Evolutionary conservation across 2,888 invertebrate genomes (phyloP), one percentile per base, ranked within the genome.

Genomic region (Andrena bicolor): DNA sequence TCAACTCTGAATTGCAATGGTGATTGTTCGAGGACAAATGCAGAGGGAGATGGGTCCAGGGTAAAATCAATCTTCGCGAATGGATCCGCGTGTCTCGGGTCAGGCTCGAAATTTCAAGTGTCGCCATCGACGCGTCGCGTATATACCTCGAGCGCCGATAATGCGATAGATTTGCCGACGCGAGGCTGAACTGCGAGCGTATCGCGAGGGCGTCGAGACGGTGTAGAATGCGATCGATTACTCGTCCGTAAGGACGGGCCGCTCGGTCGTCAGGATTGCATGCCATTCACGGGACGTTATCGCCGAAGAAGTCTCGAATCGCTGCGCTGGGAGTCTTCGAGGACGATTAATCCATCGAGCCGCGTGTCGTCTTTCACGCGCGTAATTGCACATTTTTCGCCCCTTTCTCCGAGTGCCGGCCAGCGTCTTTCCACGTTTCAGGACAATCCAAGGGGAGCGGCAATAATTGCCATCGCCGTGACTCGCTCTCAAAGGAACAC

Each of bases 151-250:
- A 70, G 53, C 65, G 30, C 56, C 70, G 75, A 74, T 71, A 80
- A 80, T 80, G 71, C 49, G 75, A 82, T 71, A 75, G 66, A 80
- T 80, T 68, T 68, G 71, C 74, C 70, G 75, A 82, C 53, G 35
- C 66, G 23, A 32, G 48, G 23, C 32, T 69, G 60, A 79, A 49
- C 35, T 53, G 20, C 48, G 51, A 51, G n/a, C 63, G 64, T 58
- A 63, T 73, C 58, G 63, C 51, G 20, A 48, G 56, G 35, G 53
- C 10, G 61, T 28, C 65, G 60, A 23, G 32, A 10, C 2, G 2
- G 49, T 4, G 58, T 51, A 70, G 76, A 71, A 80, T 76, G 48
- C 76, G 71, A 80, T 80, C 80, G 77, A 80, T 80, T 80, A 77
- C 65, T 61, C 77, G 77, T 71, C 71, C 73, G 79, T 78, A 72